A percentile compares a stretch with the other conserved stretches of the same genome.
Conservation (phyloP, 1,140 invertebrate species). For the Battus philenor region DNA sequence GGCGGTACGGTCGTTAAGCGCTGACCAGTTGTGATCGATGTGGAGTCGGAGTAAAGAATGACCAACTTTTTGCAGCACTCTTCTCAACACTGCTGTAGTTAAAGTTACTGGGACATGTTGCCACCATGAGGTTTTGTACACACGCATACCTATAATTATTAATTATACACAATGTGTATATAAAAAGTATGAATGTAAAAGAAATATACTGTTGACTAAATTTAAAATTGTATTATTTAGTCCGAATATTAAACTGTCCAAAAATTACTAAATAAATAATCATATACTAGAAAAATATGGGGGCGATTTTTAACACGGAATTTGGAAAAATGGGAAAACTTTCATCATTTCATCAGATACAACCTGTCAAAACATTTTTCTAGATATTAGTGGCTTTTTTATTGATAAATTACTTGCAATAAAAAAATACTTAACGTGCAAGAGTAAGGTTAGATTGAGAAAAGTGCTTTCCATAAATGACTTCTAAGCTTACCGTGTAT, state of each 20-base stretch:
- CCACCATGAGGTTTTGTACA: slow-evolving; percentile 67
- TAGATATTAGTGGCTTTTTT: no score
- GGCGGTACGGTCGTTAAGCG: slow-evolving; percentile 68
- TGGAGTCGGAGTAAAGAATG: slow-evolving; percentile 45
- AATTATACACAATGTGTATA: no score
- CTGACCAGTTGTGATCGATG: slow-evolving; percentile 62
- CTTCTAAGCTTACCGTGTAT: slow-evolving; percentile 46
- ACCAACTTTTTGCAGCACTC: slow-evolving; percentile 50
- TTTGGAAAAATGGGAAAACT: no score
- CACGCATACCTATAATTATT: slow-evolving; percentile 53
- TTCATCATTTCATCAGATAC: no score
- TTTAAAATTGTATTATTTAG: not conserved
- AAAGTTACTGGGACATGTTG: slow-evolving; percentile 38
- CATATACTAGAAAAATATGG: not conserved
- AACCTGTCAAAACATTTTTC: not conserved
- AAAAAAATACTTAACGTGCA: no score
- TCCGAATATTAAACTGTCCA: not conserved
- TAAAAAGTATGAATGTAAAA: no score
- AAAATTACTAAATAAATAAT: not conserved
- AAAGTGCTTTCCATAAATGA: no score
- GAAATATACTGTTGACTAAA: no score
- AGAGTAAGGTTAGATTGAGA: no score
- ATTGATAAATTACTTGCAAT: no score
- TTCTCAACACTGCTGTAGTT: slow-evolving; percentile 64
- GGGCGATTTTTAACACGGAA: no score